Conservation (phyloP, 2,113 vertebrate species). For the Oreochromis spilurus region DNA sequence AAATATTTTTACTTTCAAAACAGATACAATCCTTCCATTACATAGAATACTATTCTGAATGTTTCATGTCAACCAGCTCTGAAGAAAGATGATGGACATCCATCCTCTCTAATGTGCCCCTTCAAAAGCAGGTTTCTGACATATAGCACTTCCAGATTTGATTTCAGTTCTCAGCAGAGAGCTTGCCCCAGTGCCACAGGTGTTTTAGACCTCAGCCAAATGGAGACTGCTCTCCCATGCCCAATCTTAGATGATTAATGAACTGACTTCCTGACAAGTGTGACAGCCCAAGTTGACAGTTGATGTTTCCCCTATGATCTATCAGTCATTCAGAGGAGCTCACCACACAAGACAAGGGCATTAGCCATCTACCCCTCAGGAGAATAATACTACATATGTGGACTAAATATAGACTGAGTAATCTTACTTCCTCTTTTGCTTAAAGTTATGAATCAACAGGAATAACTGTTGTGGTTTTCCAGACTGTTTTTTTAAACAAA, state of each 20-base stretch:
- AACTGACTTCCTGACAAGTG: slow-evolving; percentile 26
- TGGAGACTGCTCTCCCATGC: slow-evolving; percentile 14
- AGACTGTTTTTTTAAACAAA: not conserved
- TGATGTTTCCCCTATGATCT: slow-evolving; percentile 34
- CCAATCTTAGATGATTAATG: slow-evolving; percentile 53
- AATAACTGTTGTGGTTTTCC: not conserved
- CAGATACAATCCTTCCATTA: not conserved
- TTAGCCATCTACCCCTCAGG: not conserved
- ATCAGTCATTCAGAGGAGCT: slow-evolving; percentile 9
- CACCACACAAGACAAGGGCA: slow-evolving; percentile 17
- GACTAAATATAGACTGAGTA: not conserved
- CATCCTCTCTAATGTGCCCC: slow-evolving; percentile 3
- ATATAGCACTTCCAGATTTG: slow-evolving; percentile 11
- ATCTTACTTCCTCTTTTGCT: not conserved
- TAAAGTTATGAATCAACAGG: not conserved
- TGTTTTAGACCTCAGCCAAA: slow-evolving; percentile 31
- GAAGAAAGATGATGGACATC: slow-evolving; percentile 20
- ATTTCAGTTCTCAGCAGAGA: not conserved
- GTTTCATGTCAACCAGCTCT: slow-evolving; percentile 25
- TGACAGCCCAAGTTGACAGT: slow-evolving; percentile 41
- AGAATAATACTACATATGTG: not conserved
- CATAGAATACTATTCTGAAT: not conserved
- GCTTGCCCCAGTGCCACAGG: slow-evolving; percentile 27
- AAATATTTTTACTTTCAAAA: not conserved
- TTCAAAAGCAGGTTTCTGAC: slow-evolving; percentile 8